Evolutionary conservation across 2,797 vertebrate species (phyloP).

Genomic region (Eulemur mongoz): DNA sequence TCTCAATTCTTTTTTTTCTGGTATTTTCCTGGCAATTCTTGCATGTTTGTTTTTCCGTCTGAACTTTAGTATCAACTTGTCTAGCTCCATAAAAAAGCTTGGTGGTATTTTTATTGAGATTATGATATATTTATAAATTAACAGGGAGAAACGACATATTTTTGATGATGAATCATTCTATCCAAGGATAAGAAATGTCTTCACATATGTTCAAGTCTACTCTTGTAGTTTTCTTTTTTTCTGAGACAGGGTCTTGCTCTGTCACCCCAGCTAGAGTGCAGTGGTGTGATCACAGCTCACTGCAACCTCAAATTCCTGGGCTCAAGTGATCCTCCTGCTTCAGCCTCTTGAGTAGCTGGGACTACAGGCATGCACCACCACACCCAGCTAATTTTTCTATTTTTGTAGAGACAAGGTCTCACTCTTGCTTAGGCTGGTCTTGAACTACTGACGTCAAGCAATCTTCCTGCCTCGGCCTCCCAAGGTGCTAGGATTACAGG

Average conservation of each 20-base stretch:
- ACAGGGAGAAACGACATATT: neutral
- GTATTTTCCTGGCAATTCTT: conserved; percentile 9
- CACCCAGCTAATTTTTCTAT: neutral
- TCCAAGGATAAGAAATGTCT: neutral
- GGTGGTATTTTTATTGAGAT: neutral
- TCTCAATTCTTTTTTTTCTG: neutral
- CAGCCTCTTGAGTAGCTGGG: neutral
- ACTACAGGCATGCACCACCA: neutral
- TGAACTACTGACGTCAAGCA: neutral
- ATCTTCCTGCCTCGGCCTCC: neutral
- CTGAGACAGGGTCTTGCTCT: neutral
- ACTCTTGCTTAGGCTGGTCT: neutral
- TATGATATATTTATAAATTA: neutral
- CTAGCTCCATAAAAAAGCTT: neutral
- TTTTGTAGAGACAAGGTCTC: neutral
- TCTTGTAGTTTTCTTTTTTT: neutral
- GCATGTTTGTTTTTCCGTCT: neutral
- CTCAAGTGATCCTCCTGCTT: neutral
- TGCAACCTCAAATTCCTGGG: neutral
- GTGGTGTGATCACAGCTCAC: neutral
- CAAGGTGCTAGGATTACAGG: neutral
- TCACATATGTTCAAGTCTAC: neutral
- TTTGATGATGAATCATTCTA: conserved; percentile 12
- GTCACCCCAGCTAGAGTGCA: neutral
- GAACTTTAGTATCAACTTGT: neutral